Base-by-base conservation (phyloP, 2,797 vertebrate genomes). In the Spea hammondii region DNA sequence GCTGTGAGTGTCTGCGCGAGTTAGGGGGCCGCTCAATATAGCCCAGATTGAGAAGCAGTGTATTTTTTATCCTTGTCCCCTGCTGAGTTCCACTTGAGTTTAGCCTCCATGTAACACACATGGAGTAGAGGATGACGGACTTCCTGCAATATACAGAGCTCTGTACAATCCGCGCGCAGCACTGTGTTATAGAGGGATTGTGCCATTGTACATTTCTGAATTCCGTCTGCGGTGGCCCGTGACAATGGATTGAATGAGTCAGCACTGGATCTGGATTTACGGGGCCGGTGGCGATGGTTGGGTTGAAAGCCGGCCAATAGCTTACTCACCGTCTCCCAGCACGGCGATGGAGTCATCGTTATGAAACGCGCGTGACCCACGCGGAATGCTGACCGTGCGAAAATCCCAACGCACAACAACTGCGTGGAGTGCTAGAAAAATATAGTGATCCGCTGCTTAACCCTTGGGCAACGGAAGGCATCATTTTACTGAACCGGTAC, bases 171-270 rank as follows among this genome's bases (percentile, higher is more conserved):
- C 2, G 32, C 32, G 32, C 32, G 32, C 32, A 7, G 51, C 51
- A 11, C 51, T 53, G 51, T 53, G 51, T 53, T 1, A 53, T 53
- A 11, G 51, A 53, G 51, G 51, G 10, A 11, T 53, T 7, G 51
- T 11, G 10, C 51, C 10, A 2, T 53, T 6, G 32, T 32, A 53
- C 6, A 11, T 53, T 53, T 53, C 10, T 6, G 51, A 7, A 53
- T 11, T 11, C 6, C 6, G 51, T 53, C 14, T 32, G 14, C 32
- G 48, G 53, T 51, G 46, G 51, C 68, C 14, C 10, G 50, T 68
- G 76, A 78, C 68, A 78, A 78, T 65, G 50, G 54, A 72, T 50
- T 6, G 5, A 12, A 62, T 48, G 76, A 78, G 49, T 78, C 76
- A 78, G 76, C 76, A 12, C n/a, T 32, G 14, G 51, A 62, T 55